Evolutionary conservation across 2,113 vertebrate species (phyloP), one percentile per base, ranked within the genome.

Genomic region (Actinemys pallida): DNA sequence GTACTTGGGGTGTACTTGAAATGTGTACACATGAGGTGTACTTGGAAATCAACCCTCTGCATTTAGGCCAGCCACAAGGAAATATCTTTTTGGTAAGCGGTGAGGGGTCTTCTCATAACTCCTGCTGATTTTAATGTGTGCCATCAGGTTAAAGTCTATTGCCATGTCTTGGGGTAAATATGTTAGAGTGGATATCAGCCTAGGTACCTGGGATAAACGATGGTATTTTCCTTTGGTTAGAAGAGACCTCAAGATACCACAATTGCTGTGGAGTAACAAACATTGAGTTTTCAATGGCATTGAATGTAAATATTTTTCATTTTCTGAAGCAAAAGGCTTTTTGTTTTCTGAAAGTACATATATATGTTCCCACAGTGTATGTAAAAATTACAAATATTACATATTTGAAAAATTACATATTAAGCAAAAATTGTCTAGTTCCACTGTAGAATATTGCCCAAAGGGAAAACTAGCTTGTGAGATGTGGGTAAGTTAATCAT

Each of bases 11-110:
- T 47, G 45, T 47, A 47, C 45, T 47, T 47, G 45, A 8, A 47
- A 47, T 47, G 45, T 47, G 45, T 47, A 47, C 45, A 47, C 45
- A 0, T 54, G 59, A 90, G 47, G 79, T 50, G 84, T 35, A 59
- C 1, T 5, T 29, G 35, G 83, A 50, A 83, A 87, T 97, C 83
- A 78, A 95, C 93, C 50, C 84, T 91, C 57, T 95, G 94, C 88
- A 91, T 35, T 83, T 94, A 92, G 78, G 24, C 59, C 50, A 94
- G 35, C 86, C 86, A 81, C 92, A 20, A 39, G 1, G 8, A 75
- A 84, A 1, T 25, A 0, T 0, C 0, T 0, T 84, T 88, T 88
- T 69, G 75, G 42, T 45, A 27, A 87, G 53, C 53, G 52, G 78
- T 2, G 49, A 12, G 16, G 6, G 31, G 45, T 90, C 53, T 31